Evolutionary conservation across 1,140 invertebrate species (phyloP).

Genomic region (Drosophila grimshawi): DNA sequence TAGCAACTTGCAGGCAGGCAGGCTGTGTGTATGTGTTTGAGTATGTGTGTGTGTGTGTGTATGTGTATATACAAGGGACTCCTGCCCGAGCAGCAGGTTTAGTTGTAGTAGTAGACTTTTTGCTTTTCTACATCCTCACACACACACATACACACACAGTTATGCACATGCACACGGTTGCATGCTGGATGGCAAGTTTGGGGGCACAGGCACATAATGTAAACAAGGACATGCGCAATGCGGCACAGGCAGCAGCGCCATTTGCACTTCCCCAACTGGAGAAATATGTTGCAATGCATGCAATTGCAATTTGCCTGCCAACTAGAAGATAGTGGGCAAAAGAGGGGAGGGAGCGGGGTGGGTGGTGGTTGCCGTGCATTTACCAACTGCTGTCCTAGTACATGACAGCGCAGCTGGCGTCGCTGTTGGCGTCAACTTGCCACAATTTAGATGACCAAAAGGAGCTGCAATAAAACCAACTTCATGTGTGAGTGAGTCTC

Average conservation of each 20-base stretch:
- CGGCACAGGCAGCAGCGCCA: slow-evolving; percentile 6
- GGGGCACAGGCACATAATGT: slow-evolving; percentile 68
- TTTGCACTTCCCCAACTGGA: slow-evolving; percentile 71
- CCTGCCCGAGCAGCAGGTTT: slow-evolving; percentile 39
- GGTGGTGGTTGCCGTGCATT: slow-evolving; percentile 28
- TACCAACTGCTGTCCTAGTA: slow-evolving; percentile 52
- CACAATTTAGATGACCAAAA: slow-evolving; percentile 79
- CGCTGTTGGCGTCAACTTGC: slow-evolving; percentile 69
- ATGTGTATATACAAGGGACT: not conserved
- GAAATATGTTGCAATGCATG: slow-evolving; percentile 70
- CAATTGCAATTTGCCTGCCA: slow-evolving; percentile 77
- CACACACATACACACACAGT: slow-evolving; percentile 11
- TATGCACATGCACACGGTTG: slow-evolving; percentile 19
- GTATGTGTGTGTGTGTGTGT: slow-evolving; percentile 1
- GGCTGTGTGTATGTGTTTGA: slow-evolving; percentile 26
- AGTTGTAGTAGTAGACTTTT: slow-evolving; percentile 81
- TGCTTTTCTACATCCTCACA: slow-evolving; percentile 73
- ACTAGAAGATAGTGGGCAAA: slow-evolving; percentile 76
- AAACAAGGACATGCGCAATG: slow-evolving; percentile 80
- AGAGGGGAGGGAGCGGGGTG: slow-evolving; percentile 2
- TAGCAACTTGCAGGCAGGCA: slow-evolving; percentile 39
- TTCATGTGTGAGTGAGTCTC: slow-evolving; percentile 28
- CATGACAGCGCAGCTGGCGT: slow-evolving; percentile 41
- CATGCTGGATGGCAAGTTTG: not conserved
- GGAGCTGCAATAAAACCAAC: slow-evolving; percentile 51